A percentile compares a stretch with the other conserved stretches of the same genome.
Conservation (phyloP, 2,888 invertebrate species). For the Euproctis similis region DNA sequence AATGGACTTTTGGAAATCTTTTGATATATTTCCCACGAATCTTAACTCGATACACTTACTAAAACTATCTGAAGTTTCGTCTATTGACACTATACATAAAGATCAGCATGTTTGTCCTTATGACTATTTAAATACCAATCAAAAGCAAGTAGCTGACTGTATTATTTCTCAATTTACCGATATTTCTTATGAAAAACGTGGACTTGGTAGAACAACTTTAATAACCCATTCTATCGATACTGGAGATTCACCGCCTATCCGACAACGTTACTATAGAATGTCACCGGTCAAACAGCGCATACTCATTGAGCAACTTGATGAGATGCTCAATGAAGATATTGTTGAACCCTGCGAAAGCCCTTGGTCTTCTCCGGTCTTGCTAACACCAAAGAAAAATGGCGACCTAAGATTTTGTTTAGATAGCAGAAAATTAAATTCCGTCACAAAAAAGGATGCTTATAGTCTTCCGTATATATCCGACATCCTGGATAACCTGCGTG, state of each 20-base stretch:
- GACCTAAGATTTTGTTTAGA: conserved; percentile 16
- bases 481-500: conserved; percentile 16
- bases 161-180: conserved; percentile 10
- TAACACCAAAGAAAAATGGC: conserved; percentile 13
- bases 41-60: neutral
- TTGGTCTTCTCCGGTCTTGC: conserved; percentile 12
- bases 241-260: conserved; percentile 18
- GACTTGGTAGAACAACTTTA: conserved; percentile 12
- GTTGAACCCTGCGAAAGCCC: conserved; percentile 21
- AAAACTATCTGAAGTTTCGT: neutral
- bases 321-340: conserved; percentile 17
- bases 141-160: conserved; percentile 7
- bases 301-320: conserved; percentile 15
- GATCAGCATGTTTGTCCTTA: neutral
- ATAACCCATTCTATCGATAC: conserved; percentile 20
- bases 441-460: conserved; percentile 7
- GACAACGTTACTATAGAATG: conserved; percentile 20
- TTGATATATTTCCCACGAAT: conserved; percentile 8
- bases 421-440: conserved; percentile 15
- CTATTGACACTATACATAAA: neutral
- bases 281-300: conserved; percentile 20
- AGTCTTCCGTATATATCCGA: conserved; percentile 14
- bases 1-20: conserved; percentile 14
- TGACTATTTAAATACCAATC: neutral
- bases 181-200: conserved; percentile 7